phyloP scores from a whole-genome alignment of 2,113 vertebrate genomes.

The Tangachromis dhanisi region DNA sequence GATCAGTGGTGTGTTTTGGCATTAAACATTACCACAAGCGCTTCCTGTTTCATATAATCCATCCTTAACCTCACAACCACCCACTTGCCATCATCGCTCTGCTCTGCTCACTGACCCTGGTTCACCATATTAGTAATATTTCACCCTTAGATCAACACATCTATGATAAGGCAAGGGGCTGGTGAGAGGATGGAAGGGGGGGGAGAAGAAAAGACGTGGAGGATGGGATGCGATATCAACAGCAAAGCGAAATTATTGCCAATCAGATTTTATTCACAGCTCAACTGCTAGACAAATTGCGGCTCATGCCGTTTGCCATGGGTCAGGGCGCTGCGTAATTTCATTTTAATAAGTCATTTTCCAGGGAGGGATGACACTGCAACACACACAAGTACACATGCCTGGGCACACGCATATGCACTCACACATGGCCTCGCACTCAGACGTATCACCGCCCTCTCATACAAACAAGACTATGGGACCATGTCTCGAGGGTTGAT shows the following conservation, averaged over 20 bases:
- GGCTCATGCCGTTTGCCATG: slow-evolving; percentile 70
- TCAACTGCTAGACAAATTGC: slow-evolving; percentile 78
- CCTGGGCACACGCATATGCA: slow-evolving; percentile 6
- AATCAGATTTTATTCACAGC: slow-evolving; percentile 80
- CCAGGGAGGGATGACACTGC: slow-evolving; percentile 66
- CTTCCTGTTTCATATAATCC: slow-evolving; percentile 41
- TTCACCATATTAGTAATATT: slow-evolving; percentile 61
- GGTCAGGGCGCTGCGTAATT: slow-evolving; percentile 74
- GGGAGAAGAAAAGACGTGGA: slow-evolving; percentile 32
- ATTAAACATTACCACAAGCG: slow-evolving; percentile 61
- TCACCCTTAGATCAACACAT: slow-evolving; percentile 62
- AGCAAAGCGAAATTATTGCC: slow-evolving; percentile 77
- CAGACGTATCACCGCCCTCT: not conserved
- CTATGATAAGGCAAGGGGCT: not conserved
- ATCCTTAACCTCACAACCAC: slow-evolving; percentile 19
- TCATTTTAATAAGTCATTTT: slow-evolving; percentile 78
- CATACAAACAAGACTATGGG: slow-evolving; percentile 43
- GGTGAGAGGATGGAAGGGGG: not conserved
- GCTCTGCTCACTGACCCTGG: slow-evolving; percentile 55
- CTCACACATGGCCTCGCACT: slow-evolving; percentile 2
- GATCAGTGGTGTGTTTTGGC: slow-evolving; percentile 53
- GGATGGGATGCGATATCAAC: slow-evolving; percentile 60
- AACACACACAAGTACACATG: slow-evolving; percentile 34
- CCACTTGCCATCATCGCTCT: slow-evolving; percentile 52
- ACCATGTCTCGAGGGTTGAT: slow-evolving; percentile 35